Percentiles rank a stretch among this genome's conserved stretches.
phyloP scores from a whole-genome alignment of 2,113 vertebrate species.

The Gymnobelideus leadbeateri region DNA sequence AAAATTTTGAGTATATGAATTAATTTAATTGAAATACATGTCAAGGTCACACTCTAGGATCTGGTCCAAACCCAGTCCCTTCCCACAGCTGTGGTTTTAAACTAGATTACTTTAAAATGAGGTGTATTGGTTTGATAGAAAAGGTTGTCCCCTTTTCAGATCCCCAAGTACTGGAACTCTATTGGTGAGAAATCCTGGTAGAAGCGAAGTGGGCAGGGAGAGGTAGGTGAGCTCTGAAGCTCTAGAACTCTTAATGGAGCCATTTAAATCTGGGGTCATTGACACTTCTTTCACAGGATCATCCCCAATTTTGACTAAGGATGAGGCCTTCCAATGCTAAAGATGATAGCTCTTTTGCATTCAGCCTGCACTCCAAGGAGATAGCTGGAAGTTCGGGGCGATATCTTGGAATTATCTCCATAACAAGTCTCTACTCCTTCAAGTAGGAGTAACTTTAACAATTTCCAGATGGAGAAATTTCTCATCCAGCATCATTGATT shows the following conservation, averaged over 20 bases:
- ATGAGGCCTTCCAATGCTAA: neutral
- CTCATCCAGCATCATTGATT: neutral
- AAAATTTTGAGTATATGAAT: neutral
- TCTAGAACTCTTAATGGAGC: neutral
- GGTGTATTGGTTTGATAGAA: neutral
- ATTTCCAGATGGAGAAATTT: neutral
- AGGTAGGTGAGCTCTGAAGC: neutral
- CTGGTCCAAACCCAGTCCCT: neutral
- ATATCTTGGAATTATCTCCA: neutral
- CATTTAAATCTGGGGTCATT: neutral
- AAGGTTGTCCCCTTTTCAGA: neutral
- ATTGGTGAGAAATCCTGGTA: neutral
- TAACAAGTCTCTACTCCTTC: constrained; percentile 1
- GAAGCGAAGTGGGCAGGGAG: neutral
- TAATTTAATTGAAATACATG: neutral
- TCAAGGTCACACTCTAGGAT: neutral
- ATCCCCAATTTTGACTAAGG: neutral
- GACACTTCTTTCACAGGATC: neutral
- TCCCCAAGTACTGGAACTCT: neutral
- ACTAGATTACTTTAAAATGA: neutral
- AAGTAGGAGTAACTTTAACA: neutral
- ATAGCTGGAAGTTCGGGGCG: neutral
- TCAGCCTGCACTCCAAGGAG: neutral
- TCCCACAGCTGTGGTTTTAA: neutral
- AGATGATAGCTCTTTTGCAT: neutral